Conservation (phyloP, 2,888 invertebrate genomes). For the Notodonta dromedarius region DNA sequence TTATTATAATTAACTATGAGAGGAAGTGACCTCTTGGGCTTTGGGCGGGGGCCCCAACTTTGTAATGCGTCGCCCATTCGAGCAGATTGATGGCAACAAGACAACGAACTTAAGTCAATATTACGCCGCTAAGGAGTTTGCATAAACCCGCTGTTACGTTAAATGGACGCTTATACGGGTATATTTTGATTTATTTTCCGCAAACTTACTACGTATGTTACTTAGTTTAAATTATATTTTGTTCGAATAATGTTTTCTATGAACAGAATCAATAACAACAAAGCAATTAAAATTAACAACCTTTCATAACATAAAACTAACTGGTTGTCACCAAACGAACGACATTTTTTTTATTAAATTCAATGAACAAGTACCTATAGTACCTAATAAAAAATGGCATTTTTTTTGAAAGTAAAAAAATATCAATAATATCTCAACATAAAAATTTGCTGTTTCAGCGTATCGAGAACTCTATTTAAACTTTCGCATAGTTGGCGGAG, state of each 20-base stretch:
- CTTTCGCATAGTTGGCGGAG: constrained; percentile 43
- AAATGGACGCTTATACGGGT: constrained; percentile 11
- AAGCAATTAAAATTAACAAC: background rate
- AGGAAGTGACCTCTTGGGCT: constrained; percentile 81
- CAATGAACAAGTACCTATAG: no score
- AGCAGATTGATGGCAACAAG: constrained; percentile 79
- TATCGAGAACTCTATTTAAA: constrained; percentile 32
- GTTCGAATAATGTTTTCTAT: no score
- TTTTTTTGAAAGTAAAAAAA: no score
- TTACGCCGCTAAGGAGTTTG: constrained; percentile 63
- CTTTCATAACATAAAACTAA: no score
- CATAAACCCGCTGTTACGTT: constrained; percentile 38
- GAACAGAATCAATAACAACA: background rate
- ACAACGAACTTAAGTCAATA: constrained; percentile 73
- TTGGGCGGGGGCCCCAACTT: constrained; percentile 63
- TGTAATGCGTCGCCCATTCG: constrained; percentile 73
- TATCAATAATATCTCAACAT: constrained; percentile 20
- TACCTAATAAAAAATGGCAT: background rate
- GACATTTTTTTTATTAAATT: no score
- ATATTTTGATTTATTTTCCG: constrained; percentile 1
- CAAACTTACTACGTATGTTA: background rate
- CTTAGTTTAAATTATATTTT: background rate
- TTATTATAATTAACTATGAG: constrained; percentile 82
- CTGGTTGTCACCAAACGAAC: no score
- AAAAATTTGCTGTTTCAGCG: constrained; percentile 53